These are phyloP conservation scores for Tachystola acroxantha DNA, from an alignment of 2,888 invertebrate species.

Conservation along the genomic window DNA sequence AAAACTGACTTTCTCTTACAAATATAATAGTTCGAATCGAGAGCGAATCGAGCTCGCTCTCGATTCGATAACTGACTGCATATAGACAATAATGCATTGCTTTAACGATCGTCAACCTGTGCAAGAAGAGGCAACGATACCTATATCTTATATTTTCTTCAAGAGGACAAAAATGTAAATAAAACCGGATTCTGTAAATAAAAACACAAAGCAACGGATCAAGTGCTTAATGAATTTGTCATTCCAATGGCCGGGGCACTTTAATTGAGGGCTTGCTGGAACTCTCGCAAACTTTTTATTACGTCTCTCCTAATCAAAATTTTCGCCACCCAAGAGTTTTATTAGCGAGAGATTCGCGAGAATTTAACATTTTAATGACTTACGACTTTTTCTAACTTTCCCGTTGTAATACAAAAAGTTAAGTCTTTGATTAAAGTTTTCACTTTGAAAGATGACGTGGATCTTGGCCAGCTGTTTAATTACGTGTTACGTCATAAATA, in stretches of 20 bases:
- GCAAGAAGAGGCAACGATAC: no score
- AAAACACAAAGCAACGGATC: constrained; percentile 35
- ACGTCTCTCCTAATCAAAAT: constrained; percentile 52
- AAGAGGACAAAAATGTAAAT: no score
- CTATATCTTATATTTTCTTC: no score
- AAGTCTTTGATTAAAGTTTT: constrained; percentile 7
- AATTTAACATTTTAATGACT: constrained; percentile 35
- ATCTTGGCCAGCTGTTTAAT: not conserved
- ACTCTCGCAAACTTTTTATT: constrained; percentile 43
- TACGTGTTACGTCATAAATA: not conserved
- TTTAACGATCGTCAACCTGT: no score
- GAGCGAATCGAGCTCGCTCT: no score
- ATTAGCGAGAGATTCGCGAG: constrained; percentile 28
- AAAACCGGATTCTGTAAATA: no score
- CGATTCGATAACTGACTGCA: no score
- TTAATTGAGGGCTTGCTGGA: constrained; percentile 48
- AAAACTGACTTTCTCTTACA: no score
- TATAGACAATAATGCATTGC: no score
- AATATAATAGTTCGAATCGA: no score
- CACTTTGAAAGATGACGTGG: not conserved
- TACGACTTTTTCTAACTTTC: constrained; percentile 32
- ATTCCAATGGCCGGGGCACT: constrained; percentile 29
- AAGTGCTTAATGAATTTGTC: constrained; percentile 43
- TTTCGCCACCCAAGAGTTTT: constrained; percentile 36
- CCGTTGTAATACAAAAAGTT: constrained; percentile 34